Percentiles rank a stretch among this genome's conserved stretches.
These are phyloP conservation scores for Gadus chalcogrammus DNA, from an alignment of 2,113 vertebrate genomes.

Conservation along the genomic window DNA sequence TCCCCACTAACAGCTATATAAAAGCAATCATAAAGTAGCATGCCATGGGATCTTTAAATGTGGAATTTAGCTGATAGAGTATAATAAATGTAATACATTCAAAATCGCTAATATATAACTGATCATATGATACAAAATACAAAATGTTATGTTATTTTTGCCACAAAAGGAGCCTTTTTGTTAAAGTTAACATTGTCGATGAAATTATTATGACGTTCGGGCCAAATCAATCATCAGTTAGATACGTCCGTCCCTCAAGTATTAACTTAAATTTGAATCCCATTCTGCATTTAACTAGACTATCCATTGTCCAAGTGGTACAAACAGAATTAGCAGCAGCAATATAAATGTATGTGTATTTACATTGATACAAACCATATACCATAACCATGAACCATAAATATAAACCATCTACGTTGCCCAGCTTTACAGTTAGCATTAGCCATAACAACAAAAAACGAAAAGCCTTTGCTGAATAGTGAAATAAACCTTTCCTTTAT, in stretches of 20 bases:
- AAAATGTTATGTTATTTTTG: slow-evolving; percentile 22
- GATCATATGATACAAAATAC: slow-evolving; percentile 48
- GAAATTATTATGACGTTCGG: background rate
- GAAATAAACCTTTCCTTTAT: no score
- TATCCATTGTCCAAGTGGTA: background rate
- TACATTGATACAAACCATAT: background rate
- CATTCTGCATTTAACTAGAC: background rate
- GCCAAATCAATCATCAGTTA: background rate
- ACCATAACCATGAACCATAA: background rate
- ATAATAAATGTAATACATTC: slow-evolving; percentile 49
- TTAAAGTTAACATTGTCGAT: background rate
- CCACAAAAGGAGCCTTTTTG: background rate
- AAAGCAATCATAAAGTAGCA: no score
- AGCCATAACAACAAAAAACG: background rate
- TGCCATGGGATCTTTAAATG: no score
- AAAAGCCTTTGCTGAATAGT: no score
- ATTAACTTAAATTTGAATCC: background rate
- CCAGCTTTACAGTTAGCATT: background rate
- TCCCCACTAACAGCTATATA: no score
- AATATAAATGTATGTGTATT: background rate
- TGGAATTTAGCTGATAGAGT: no score
- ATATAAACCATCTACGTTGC: background rate
- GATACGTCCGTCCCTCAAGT: background rate
- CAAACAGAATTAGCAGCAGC: background rate
- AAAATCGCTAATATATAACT: slow-evolving; percentile 43